Evolutionary conservation across 2,888 invertebrate species (phyloP), one percentile per base, ranked within the genome.

Genomic region (Bimastos eiseni): DNA sequence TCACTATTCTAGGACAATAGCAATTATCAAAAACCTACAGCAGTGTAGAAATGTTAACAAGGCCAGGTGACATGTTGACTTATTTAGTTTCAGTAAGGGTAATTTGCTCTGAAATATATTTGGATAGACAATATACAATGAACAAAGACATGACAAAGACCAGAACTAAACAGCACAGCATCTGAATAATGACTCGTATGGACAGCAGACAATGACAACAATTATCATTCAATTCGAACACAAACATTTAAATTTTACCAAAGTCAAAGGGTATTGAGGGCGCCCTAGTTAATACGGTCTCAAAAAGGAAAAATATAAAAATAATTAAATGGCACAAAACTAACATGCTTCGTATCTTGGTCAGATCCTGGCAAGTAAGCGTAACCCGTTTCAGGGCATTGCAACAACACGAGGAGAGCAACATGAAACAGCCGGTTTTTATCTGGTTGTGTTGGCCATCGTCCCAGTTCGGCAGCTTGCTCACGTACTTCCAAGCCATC

Each of bases 401-500:
- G 37, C 37, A 83, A 83, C 83, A 83, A n/a, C 30, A 38, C 13
- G 90, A 70, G 2, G 90, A 86, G 38, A 90, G 86, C 4, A 37
- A 21, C 41, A 37, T 19, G 30, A 90, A 86, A 38, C 90, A 90
- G 6, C 30, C n/a, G 30, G n/a, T 30, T 37, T 86, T 83, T 37
- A 38, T 34, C 6, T 38, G 70, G 83, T 90, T 90, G 90, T 90
- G 90, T 24, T 34, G 38, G 19, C 84, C 13, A 34, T 90, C 83
- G 2, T 90, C 90, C 90, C 90, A 90, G 83, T 83, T 34, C 30
- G 90, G 90, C 38, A 90, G 84, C 38, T 90, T 70, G 84, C 41
- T 24, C n/a, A 90, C 90, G 24, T 90, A 90, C 86, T 83, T 90
- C 90, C 90, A 90, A n/a, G 90, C 84, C 37, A 90, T 36, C 90